These are phyloP conservation scores for Trididemnum clinides DNA, from an alignment of 23 tunicate genomes.

Conservation along the genomic window DNA sequence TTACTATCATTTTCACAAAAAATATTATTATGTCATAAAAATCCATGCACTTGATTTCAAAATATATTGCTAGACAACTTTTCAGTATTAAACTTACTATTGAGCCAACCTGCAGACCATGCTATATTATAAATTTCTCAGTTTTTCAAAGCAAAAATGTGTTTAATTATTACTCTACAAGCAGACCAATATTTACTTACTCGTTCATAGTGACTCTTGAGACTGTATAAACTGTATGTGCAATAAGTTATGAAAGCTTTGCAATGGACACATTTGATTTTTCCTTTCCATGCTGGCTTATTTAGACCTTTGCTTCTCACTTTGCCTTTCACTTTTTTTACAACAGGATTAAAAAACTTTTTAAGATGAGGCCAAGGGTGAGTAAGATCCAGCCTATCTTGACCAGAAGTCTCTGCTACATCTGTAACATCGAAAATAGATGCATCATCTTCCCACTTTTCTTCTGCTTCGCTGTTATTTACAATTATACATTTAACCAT, in stretches of 20 bases:
- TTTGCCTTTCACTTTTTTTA: neutral
- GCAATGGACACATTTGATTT: conserved; percentile 13
- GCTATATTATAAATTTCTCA: no score
- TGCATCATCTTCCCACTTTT: neutral
- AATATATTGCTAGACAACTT: no score
- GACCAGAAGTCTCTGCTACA: neutral
- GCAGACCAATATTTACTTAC: conserved; percentile 5
- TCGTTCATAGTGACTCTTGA: conserved; percentile 6
- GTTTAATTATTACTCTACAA: neutral
- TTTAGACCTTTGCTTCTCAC: neutral
- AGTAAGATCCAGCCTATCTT: neutral
- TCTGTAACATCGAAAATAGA: neutral
- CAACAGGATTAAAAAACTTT: neutral
- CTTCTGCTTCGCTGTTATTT: no score
- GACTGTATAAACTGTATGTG: neutral
- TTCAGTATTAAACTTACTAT: no score
- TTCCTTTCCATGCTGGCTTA: neutral
- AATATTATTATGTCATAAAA: no score
- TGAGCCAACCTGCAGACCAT: no score
- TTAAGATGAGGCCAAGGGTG: conserved; percentile 27
- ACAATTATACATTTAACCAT: no score
- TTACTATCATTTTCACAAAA: no score
- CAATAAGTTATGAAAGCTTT: neutral
- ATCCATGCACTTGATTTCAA: no score
- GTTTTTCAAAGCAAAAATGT: no score